A percentile compares a stretch with the other conserved stretches of the same genome.
These are phyloP conservation scores for Samia ricini DNA, from an alignment of 1,140 invertebrate species.

Conservation along the genomic window DNA sequence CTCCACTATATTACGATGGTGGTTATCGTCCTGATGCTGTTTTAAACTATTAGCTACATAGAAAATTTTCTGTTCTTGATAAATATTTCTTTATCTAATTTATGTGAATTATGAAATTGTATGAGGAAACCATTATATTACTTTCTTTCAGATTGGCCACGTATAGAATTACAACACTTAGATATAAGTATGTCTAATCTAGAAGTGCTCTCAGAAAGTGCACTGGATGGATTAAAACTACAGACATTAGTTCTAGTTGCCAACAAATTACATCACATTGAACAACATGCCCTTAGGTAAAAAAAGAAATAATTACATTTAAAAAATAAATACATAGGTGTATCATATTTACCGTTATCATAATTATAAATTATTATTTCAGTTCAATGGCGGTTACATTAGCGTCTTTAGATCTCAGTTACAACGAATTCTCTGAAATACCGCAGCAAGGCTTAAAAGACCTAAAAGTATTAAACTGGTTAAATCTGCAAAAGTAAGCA, in stretches of 20 bases:
- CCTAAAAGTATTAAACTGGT: conserved; percentile 84
- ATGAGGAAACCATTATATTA: too few species aligned
- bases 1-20: too few species aligned
- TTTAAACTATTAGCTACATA: too few species aligned
- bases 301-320: conserved; percentile 12
- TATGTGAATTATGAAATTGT: too few species aligned
- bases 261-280: conserved; percentile 67
- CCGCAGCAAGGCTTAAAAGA: conserved; percentile 82
- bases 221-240: conserved; percentile 61
- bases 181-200: conserved; percentile 72
- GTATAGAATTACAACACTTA: conserved; percentile 66
- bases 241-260: conserved; percentile 70
- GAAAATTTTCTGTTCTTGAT: too few species aligned
- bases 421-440: conserved; percentile 84
- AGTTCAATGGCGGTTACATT: conserved; percentile 81
- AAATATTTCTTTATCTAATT: too few species aligned
- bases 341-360: too few species aligned
- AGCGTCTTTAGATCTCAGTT: conserved; percentile 85
- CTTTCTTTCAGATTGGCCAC: conserved; percentile 67
- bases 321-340: neutral
- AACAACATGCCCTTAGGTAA: conserved; percentile 65
- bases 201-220: conserved; percentile 65
- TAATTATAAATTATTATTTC: conserved; percentile 43
- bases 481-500: conserved; percentile 86
- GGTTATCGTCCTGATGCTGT: too few species aligned